Conservation (phyloP, 2,888 invertebrate species). For the Bimastos eiseni region DNA sequence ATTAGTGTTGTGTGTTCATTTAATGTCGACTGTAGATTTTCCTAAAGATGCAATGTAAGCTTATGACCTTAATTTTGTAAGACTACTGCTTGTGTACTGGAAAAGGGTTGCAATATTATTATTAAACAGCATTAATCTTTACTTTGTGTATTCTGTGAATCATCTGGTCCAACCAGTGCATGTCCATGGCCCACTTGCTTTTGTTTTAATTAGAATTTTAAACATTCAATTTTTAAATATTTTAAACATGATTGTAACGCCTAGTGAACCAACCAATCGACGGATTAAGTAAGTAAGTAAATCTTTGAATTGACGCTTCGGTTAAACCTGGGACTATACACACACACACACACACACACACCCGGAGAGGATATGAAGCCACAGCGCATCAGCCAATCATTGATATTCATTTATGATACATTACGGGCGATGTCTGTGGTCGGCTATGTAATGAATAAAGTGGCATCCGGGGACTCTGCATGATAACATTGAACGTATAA, state of each 20-base stretch:
- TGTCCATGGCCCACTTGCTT: background rate
- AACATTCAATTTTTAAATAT: background rate
- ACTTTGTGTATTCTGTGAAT: background rate
- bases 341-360: too few species aligned
- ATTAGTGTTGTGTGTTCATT: background rate
- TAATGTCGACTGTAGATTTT: background rate
- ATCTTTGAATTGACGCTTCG: too few species aligned
- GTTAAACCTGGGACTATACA: too few species aligned
- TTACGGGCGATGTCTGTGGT: too few species aligned
- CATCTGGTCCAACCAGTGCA: background rate
- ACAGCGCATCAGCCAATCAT: too few species aligned
- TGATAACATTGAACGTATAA: too few species aligned
- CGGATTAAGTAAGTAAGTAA: too few species aligned
- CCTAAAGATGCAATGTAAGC: background rate
- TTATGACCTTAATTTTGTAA: background rate
- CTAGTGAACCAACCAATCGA: background rate
- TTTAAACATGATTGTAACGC: background rate
- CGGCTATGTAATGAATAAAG: too few species aligned
- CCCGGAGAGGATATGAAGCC: too few species aligned
- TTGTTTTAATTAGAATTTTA: too few species aligned
- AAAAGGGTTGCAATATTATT: background rate
- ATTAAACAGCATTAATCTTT: background rate
- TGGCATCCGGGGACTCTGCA: too few species aligned
- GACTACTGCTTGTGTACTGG: background rate
- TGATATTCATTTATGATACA: too few species aligned